A percentile compares a stretch with the other conserved stretches of the same genome.
Conservation (phyloP, 2,888 invertebrate species). For the Eupithecia pulchellata region DNA sequence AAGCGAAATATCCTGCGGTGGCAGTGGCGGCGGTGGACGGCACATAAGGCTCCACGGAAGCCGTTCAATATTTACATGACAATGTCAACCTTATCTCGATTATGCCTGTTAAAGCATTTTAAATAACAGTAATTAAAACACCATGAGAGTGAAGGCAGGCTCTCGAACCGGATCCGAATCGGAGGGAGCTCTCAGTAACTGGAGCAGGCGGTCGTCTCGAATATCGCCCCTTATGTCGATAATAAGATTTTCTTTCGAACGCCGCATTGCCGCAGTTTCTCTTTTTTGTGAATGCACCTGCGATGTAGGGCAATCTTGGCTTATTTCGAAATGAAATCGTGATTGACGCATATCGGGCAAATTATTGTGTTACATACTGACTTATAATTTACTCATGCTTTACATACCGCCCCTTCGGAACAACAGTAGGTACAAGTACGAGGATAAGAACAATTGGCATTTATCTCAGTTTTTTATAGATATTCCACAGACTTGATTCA, state of each 20-base stretch:
- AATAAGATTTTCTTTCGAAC: slow-evolving; percentile 82
- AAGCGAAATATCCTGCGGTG: slow-evolving; percentile 23
- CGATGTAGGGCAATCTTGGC: slow-evolving; percentile 76
- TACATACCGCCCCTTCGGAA: slow-evolving; percentile 23
- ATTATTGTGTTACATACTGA: slow-evolving; percentile 52
- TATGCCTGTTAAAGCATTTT: slow-evolving; percentile 35
- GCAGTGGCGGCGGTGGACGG: slow-evolving; percentile 12
- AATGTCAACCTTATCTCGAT: slow-evolving; percentile 42
- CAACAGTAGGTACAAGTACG: not conserved
- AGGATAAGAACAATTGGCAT: not conserved
- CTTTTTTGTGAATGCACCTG: slow-evolving; percentile 82
- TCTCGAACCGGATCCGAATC: slow-evolving; percentile 80
- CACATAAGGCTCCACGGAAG: slow-evolving; percentile 42
- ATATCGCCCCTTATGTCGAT: slow-evolving; percentile 82
- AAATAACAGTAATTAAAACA: slow-evolving; percentile 60
- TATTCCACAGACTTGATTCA: not conserved
- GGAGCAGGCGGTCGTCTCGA: slow-evolving; percentile 80
- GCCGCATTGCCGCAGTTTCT: slow-evolving; percentile 75
- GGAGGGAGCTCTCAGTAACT: slow-evolving; percentile 80
- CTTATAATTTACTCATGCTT: slow-evolving; percentile 43
- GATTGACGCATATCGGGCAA: slow-evolving; percentile 71
- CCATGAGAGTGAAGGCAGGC: slow-evolving; percentile 75
- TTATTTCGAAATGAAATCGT: slow-evolving; percentile 71
- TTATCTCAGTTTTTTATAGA: not conserved
- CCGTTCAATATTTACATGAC: slow-evolving; percentile 37